Evolutionary conservation across 2,888 invertebrate species (phyloP).

Genomic region (Exephanes ischioxanthus): DNA sequence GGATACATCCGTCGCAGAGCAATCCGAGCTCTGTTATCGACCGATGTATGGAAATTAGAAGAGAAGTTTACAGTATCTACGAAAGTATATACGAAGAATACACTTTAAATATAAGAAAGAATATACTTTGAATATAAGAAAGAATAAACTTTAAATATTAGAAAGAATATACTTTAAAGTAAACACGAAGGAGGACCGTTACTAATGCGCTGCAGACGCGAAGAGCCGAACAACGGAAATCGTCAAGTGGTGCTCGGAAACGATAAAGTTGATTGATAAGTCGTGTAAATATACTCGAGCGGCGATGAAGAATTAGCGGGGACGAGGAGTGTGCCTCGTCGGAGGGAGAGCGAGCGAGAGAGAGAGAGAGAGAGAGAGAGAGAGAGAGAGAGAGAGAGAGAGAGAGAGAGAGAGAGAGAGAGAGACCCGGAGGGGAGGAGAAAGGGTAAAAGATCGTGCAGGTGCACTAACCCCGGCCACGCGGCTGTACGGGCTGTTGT

Average conservation of each 20-base stretch:
- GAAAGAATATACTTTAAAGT: no score
- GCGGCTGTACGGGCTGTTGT: constrained; percentile 32
- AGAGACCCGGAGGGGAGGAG: constrained; percentile 5
- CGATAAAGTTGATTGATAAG: constrained; percentile 33
- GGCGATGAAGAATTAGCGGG: constrained; percentile 17
- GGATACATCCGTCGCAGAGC: no score
- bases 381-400: not conserved
- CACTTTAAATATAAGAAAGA: no score
- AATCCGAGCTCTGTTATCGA: no score
- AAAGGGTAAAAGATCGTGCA: constrained; percentile 40
- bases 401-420: not conserved
- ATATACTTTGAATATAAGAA: no score
- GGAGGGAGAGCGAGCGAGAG: not conserved
- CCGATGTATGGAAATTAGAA: no score
- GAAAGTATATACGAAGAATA: not conserved
- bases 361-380: not conserved
- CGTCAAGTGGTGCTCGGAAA: constrained; percentile 2
- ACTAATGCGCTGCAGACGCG: not conserved
- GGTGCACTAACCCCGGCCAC: constrained; percentile 42
- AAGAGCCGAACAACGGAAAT: constrained; percentile 2
- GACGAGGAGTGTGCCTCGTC: not conserved
- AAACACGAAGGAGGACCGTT: not conserved
- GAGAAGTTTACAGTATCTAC: not conserved
- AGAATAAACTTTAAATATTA: no score
- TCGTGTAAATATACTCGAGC: not conserved